Evolutionary conservation across 2,113 vertebrate species (phyloP), one percentile per base, ranked within the genome.

Genomic region (Megaleporinus macrocephalus): DNA sequence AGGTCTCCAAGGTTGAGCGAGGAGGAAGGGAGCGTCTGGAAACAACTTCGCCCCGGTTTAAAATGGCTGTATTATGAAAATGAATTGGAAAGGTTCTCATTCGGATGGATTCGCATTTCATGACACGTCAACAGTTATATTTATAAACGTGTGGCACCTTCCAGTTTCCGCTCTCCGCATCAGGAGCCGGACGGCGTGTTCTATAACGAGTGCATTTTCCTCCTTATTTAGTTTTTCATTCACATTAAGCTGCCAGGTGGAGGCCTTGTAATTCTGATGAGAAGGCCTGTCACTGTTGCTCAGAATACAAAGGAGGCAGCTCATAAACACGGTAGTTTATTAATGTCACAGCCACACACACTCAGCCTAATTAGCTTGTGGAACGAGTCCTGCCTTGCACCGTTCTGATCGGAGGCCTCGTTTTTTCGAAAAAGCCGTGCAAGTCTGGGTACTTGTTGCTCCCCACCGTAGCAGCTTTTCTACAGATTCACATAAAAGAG

Each of bases 191-290:
- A 24, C 33, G 22, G 53, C 1, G 30, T 69, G 41, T 69, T 41
- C 20, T 24, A 70, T 70, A 70, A 24, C 20, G 41, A n/a, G 15
- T 70, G 33, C 66, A 70, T 69, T 69, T 27, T 57, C 33, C 49
- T 20, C 36, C 18, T 33, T 53, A 66, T 57, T 65, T 22, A 20
- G 1, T 47, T 63, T 76, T 76, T 63, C 51, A 66, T 66, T 78
- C 65, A n/a, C 27, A 18, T n/a, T 9, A 6, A 9, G 57, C 4
- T 55, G 30, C 18, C 65, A 57, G 76, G 62, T 78, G 47, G 76
- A 78, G 30, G 62, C 20, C 14, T 29, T 68, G 63, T 77, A 77
- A 66, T 66, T 66, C 24, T 68, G 44, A 78, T 68, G 63, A 68
- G 29, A 55, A 7, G 49, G 27, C 15, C 22, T 30, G 49, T 57